Conservation (phyloP, 1,140 invertebrate genomes). For the Scaptomyza graminum region DNA sequence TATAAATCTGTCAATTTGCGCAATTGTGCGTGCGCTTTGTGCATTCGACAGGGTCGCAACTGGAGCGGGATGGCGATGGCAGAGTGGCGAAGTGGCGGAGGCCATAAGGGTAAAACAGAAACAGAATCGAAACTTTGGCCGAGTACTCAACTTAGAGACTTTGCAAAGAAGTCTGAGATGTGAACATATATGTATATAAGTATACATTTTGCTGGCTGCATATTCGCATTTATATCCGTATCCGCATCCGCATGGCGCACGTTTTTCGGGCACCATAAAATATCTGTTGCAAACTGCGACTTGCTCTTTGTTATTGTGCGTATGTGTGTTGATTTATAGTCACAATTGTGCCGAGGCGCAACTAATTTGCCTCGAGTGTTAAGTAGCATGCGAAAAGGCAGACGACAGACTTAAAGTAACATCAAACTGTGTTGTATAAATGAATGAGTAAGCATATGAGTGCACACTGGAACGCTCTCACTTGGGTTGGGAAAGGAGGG, state of each 20-base stretch:
- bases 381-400: conserved; percentile 56
- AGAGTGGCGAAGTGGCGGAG: neutral
- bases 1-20: conserved; percentile 82
- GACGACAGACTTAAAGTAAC: neutral
- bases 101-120: conserved; percentile 16
- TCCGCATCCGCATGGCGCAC: conserved; percentile 46
- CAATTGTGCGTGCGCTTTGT: conserved; percentile 69
- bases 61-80: neutral
- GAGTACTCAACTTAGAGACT: conserved; percentile 10
- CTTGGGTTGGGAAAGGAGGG: neutral
- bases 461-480: neutral
- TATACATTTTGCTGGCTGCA: neutral
- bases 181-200: neutral
- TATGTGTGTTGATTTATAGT: conserved; percentile 71
- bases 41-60: conserved; percentile 40
- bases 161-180: neutral
- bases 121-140: conserved; percentile 10
- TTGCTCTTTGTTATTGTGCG: conserved; percentile 1
- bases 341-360: conserved; percentile 69
- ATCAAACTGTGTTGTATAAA: neutral
- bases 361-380: conserved; percentile 78
- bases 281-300: conserved; percentile 51
- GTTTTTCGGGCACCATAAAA: conserved; percentile 55
- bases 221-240: conserved; percentile 9
- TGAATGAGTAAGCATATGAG: neutral